Conservation (phyloP, 2,113 vertebrate genomes). For the Rhinolophus ferrumequinum region DNA sequence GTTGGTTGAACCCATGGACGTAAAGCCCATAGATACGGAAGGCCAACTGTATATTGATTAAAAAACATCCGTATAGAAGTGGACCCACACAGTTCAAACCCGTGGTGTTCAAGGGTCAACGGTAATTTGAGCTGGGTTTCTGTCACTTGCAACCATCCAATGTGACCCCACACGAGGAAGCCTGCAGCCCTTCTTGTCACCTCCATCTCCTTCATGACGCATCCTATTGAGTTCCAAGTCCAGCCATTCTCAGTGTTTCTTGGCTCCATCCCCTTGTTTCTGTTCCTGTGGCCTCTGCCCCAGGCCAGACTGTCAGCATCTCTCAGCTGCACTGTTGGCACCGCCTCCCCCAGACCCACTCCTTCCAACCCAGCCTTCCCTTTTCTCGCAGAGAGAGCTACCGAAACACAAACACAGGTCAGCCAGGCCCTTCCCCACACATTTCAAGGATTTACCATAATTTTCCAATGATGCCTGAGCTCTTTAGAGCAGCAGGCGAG, state of each 20-base stretch:
- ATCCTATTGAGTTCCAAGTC: background rate
- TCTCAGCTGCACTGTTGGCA: background rate
- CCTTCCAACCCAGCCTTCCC: background rate
- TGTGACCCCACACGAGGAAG: background rate
- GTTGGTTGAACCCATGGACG: background rate
- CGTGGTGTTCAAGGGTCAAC: background rate
- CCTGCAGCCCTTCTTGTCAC: background rate
- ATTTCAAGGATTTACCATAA: background rate
- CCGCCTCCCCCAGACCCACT: fast-evolving
- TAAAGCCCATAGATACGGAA: background rate
- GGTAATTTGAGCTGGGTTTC: background rate
- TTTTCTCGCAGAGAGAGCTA: background rate
- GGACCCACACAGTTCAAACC: background rate
- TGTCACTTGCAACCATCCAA: background rate
- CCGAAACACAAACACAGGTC: background rate
- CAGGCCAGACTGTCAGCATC: background rate
- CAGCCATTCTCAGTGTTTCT: background rate
- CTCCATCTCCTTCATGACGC: background rate
- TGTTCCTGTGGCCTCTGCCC: no score
- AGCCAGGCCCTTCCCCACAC: background rate
- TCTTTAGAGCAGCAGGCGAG: background rate
- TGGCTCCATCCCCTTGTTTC: background rate
- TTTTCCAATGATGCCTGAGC: background rate
- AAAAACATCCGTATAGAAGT: background rate
- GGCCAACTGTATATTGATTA: background rate